A percentile compares a stretch with the other conserved stretches of the same genome.
Conservation (phyloP, 2,797 vertebrate genomes). For the Eremophila alpestris region DNA sequence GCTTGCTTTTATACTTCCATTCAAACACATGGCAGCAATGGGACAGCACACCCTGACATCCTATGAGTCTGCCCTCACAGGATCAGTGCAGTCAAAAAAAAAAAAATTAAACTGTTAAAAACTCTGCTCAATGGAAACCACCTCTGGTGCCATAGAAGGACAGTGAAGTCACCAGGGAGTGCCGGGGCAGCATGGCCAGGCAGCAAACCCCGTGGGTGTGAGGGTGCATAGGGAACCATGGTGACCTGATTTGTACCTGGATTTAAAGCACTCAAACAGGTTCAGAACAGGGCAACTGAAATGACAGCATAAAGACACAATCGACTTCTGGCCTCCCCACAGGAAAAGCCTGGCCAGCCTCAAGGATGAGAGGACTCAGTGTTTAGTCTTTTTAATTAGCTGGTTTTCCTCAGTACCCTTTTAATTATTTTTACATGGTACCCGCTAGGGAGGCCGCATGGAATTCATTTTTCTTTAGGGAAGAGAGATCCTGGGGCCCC, state of each 20-base stretch:
- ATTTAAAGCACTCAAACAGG: background rate
- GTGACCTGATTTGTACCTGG: background rate
- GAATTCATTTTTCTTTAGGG: slow-evolving; percentile 41
- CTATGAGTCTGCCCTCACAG: background rate
- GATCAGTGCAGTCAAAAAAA: background rate
- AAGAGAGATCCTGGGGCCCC: background rate
- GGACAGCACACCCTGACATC: background rate
- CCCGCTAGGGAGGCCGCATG: background rate
- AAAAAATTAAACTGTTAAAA: background rate
- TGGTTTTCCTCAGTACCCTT: slow-evolving; percentile 4
- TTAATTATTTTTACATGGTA: slow-evolving; percentile 41
- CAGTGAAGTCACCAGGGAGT: background rate
- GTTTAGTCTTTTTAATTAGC: slow-evolving; percentile 45
- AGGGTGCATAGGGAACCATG: background rate
- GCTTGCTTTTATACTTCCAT: background rate
- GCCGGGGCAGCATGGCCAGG: background rate
- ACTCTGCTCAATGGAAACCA: background rate
- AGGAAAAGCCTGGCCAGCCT: background rate
- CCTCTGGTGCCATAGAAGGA: background rate
- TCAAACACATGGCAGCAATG: background rate
- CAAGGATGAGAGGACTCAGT: background rate
- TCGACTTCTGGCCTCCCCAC: background rate
- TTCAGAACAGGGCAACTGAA: background rate
- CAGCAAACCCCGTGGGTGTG: background rate
- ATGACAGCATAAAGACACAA: background rate